Conservation (phyloP, 1,140 invertebrate species). For the Panulirus ornatus region DNA sequence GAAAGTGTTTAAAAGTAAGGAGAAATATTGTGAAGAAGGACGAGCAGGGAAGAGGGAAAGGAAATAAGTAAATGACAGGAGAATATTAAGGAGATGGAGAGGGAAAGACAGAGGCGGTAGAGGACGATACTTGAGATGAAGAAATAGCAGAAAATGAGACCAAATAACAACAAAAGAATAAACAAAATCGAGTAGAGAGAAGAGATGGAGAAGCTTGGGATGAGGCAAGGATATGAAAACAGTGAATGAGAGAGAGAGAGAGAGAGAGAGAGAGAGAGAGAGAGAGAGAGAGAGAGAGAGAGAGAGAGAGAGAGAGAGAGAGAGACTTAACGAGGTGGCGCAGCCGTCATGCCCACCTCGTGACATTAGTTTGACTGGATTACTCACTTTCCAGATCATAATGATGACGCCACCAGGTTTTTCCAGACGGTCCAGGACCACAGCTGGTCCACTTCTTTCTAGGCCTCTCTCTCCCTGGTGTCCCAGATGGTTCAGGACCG, state of each 20-base stretch:
- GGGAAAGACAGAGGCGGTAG: neutral
- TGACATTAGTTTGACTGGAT: neutral
- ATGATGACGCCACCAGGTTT: neutral
- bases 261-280: constrained; percentile 3
- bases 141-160: neutral
- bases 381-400: neutral
- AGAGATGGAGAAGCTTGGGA: neutral
- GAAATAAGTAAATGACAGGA: too few relatives aligned
- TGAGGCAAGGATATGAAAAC: neutral
- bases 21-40: too few relatives aligned
- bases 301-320: neutral
- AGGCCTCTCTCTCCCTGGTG: too few relatives aligned
- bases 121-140: constrained; percentile 1
- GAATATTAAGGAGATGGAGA: neutral
- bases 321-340: neutral
- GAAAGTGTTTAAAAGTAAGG: too few relatives aligned
- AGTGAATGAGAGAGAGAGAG: neutral
- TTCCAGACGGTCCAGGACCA: too few relatives aligned
- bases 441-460: too few relatives aligned
- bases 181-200: neutral
- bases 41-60: neutral
- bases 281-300: neutral
- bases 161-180: too few relatives aligned
- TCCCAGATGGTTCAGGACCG: too few relatives aligned
- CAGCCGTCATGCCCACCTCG: neutral